Evolutionary conservation across 2,888 invertebrate species (phyloP).

Genomic region (Conistra vaccinii): DNA sequence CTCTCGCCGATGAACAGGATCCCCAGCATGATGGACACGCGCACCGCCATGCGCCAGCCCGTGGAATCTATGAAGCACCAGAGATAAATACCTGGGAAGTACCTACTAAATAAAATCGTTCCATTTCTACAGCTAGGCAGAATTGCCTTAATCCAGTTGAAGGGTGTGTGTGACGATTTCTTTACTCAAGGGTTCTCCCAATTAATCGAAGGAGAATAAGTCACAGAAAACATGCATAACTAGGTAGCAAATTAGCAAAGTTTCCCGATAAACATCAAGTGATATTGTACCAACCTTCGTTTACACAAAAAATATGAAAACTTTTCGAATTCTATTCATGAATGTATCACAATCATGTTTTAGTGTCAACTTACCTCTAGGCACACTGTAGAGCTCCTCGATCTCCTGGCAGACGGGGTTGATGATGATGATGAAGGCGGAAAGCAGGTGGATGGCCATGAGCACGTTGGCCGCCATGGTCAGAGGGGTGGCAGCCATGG

Average conservation of each 20-base stretch:
- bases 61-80: slow-evolving; percentile 88
- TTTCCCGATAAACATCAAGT: not conserved
- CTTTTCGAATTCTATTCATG: not conserved
- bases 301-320: not conserved
- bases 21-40: slow-evolving; percentile 90
- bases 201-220: not conserved
- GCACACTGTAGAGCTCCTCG: slow-evolving; percentile 92
- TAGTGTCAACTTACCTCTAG: slow-evolving; percentile 85
- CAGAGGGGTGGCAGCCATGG: slow-evolving; percentile 89
- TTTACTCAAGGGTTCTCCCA: not conserved
- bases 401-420: slow-evolving; percentile 94
- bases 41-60: slow-evolving; percentile 90
- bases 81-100: no score
- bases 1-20: slow-evolving; percentile 93
- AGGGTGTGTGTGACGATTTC: not conserved
- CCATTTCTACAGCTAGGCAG: not conserved
- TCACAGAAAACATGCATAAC: not conserved
- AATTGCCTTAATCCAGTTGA: not conserved
- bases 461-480: slow-evolving; percentile 91
- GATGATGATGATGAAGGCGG: slow-evolving; percentile 93
- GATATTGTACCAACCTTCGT: not conserved
- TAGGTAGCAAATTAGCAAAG: not conserved
- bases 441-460: slow-evolving; percentile 92
- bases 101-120: not conserved
- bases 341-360: not conserved